A percentile compares a stretch with the other conserved stretches of the same genome.
These are phyloP conservation scores for Nezara viridula DNA, from an alignment of 2,888 invertebrate species.

Conservation along the genomic window DNA sequence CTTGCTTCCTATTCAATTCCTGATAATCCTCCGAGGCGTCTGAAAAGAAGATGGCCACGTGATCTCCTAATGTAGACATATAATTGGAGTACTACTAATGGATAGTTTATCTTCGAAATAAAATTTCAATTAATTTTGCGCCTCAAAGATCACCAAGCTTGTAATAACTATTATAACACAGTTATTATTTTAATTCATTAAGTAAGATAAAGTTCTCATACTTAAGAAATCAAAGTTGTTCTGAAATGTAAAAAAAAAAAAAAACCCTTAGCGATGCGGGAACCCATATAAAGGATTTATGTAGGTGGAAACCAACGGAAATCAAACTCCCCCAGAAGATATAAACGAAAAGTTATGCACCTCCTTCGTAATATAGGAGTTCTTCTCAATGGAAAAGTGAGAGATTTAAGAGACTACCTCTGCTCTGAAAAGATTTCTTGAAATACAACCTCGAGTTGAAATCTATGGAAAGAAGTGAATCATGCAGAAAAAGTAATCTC, in stretches of 20 bases:
- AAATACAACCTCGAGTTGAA: neutral
- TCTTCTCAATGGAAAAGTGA: neutral
- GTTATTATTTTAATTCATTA: neutral
- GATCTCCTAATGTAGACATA: too few relatives aligned
- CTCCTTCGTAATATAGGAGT: neutral
- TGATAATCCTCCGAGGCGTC: too few relatives aligned
- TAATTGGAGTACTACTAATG: too few relatives aligned
- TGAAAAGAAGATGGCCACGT: too few relatives aligned
- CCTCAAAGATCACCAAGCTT: too few relatives aligned
- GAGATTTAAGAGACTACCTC: neutral
- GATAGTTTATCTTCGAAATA: too few relatives aligned
- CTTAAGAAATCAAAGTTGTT: neutral
- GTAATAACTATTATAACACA: too few relatives aligned
- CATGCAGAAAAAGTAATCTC: neutral
- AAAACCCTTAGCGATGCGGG: neutral
- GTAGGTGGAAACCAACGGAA: neutral
- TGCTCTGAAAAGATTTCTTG: neutral
- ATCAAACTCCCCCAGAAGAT: neutral
- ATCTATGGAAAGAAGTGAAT: neutral
- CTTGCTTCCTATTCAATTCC: too few relatives aligned
- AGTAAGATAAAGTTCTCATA: neutral
- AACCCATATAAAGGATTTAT: neutral
- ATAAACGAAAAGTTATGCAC: constrained; percentile 10
- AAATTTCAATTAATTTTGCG: neutral
- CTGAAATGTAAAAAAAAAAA: neutral